Conservation (phyloP, 1,140 invertebrate genomes). For the Heliconius himera region DNA sequence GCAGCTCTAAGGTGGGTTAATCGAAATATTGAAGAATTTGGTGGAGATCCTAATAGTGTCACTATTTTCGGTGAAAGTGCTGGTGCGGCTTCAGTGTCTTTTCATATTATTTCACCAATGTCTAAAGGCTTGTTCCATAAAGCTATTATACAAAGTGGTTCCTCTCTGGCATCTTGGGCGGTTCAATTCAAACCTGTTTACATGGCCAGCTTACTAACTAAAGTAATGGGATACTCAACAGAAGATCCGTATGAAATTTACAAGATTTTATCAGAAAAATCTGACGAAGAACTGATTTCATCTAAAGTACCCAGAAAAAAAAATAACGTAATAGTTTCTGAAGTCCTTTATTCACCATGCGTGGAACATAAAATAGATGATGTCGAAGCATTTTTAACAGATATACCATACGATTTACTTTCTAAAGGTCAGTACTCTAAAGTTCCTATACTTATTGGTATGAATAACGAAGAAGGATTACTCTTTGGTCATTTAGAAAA, state of each 20-base stretch:
- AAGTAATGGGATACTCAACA: slow-evolving; percentile 53
- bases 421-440: slow-evolving; percentile 59
- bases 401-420: slow-evolving; percentile 53
- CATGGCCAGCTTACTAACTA: slow-evolving; percentile 59
- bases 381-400: slow-evolving; percentile 62
- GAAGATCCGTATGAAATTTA: slow-evolving; percentile 59
- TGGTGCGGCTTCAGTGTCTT: slow-evolving; percentile 74
- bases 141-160: slow-evolving; percentile 82
- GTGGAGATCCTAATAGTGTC: slow-evolving; percentile 74
- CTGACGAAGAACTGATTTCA: slow-evolving; percentile 55
- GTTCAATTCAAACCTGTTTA: slow-evolving; percentile 57
- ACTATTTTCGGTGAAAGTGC: slow-evolving; percentile 80
- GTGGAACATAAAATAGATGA: slow-evolving; percentile 60
- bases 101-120: slow-evolving; percentile 81
- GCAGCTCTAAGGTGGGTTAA: slow-evolving; percentile 76
- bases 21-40: slow-evolving; percentile 70
- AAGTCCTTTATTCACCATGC: slow-evolving; percentile 60
- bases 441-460: slow-evolving; percentile 65
- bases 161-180: slow-evolving; percentile 69
- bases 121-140: slow-evolving; percentile 81
- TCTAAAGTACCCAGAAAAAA: slow-evolving; percentile 56
- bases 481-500: slow-evolving; percentile 56
- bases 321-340: slow-evolving; percentile 54
- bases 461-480: slow-evolving; percentile 60
- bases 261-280: slow-evolving; percentile 56